Percentiles rank a stretch among this genome's conserved stretches.
Conservation (phyloP, 2,113 vertebrate species). For the Smithornis capensis region DNA sequence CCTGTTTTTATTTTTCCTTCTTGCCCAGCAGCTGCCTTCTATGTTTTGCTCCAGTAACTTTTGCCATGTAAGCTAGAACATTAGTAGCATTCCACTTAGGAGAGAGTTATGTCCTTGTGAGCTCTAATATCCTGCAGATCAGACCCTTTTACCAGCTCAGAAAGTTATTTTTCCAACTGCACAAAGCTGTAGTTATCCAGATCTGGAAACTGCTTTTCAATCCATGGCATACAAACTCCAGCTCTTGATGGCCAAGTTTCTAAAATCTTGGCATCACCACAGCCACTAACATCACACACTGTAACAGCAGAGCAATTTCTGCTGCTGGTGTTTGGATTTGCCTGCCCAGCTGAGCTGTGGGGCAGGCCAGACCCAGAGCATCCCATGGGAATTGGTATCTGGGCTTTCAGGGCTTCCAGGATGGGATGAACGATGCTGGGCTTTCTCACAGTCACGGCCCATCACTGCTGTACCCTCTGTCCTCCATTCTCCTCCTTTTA, state of each 20-base stretch:
- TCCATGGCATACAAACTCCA: not conserved
- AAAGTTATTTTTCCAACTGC: not conserved
- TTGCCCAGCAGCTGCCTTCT: not conserved
- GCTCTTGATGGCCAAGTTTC: not conserved
- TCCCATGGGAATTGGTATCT: accelerated
- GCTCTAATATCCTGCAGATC: not conserved
- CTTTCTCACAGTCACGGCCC: not conserved
- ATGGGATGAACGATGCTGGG: not conserved
- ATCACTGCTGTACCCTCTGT: not conserved
- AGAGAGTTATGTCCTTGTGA: not conserved
- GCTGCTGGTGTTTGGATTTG: not conserved
- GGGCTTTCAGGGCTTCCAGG: not conserved
- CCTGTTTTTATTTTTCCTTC: not conserved
- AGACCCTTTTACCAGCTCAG: not conserved
- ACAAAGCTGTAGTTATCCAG: not conserved
- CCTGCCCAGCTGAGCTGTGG: not conserved
- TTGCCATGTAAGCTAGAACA: not conserved
- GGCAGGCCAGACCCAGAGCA: not conserved
- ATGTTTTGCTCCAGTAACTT: not conserved
- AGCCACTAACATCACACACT: not conserved
- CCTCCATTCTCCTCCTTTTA: not conserved
- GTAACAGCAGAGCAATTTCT: not conserved
- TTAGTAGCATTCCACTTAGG: not conserved
- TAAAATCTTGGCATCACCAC: not conserved
- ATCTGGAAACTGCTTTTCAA: not conserved